A percentile compares a stretch with the other conserved stretches of the same genome.
Conservation (phyloP, 2,888 invertebrate species). For the Pseudolycoriella hygida region DNA sequence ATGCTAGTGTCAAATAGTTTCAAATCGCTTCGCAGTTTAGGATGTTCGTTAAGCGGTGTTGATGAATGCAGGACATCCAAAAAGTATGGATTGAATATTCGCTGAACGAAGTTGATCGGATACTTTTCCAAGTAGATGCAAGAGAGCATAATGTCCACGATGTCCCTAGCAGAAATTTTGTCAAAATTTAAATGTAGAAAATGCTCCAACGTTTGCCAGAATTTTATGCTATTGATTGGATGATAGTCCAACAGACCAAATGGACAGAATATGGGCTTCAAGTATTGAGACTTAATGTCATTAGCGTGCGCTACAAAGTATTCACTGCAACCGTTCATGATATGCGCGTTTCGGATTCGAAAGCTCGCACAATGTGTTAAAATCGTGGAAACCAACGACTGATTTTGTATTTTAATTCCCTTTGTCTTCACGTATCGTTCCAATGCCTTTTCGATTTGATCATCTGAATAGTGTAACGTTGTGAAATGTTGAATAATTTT, state of each 20-base stretch:
- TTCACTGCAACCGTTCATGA: constrained; percentile 38
- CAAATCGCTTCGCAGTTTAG: constrained; percentile 34
- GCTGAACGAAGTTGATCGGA: constrained; percentile 39
- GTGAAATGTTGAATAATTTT: constrained; percentile 36
- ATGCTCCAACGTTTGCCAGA: constrained; percentile 39
- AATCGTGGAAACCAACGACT: constrained; percentile 39
- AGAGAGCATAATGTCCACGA: constrained; percentile 41
- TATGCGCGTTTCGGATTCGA: constrained; percentile 34
- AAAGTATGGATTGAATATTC: constrained; percentile 41
- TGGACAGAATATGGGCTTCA: constrained; percentile 38
- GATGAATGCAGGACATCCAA: constrained; percentile 33
- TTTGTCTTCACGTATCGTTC: constrained; percentile 42
- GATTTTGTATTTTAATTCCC: constrained; percentile 29
- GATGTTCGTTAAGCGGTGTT: constrained; percentile 25
- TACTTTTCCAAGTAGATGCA: constrained; percentile 42
- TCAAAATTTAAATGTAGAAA: constrained; percentile 36
- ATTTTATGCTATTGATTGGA: constrained; percentile 31
- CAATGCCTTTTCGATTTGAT: constrained; percentile 37
- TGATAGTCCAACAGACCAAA: constrained; percentile 42
- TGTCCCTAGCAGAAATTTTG: constrained; percentile 36
- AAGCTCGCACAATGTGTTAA: constrained; percentile 43
- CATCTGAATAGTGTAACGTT: constrained; percentile 35
- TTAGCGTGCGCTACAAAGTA: constrained; percentile 34
- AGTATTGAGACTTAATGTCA: constrained; percentile 32
- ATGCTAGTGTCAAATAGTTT: constrained; percentile 44